Base-by-base conservation (phyloP, 2,888 invertebrate species). In the Phengaris alcon region DNA sequence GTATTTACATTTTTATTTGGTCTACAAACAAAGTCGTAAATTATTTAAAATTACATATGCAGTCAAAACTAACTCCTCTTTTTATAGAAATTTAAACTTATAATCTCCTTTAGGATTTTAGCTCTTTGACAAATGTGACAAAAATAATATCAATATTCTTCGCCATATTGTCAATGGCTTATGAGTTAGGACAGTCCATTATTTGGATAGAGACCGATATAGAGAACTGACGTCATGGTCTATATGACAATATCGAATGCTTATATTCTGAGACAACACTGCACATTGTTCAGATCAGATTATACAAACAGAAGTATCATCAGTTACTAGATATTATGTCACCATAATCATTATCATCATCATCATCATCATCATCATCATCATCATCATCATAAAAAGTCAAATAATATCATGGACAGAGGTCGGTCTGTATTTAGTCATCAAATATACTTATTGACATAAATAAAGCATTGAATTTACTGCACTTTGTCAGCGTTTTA, bases 81-180 rank as follows among this genome's bases (percentile, higher is more conserved):
- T 35, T 35, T 35, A 35, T 3, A 35, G 35, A 35, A 35, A 2
- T 35, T 35, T 35, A 35, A 35, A 35, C 35, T 35, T 4, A 35
- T 35, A 35, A 35, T 35, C 35, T 35, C 35, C 22, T 59, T 59
- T 59, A 22, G 8, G 59, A 15, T 10, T 9, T 22, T 8, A 59
- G 22, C 59, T 59, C 10, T 59, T 59, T 59, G 22, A 15, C 59
- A 10, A 10, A 22, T 10, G 10, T 22, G 6, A 44, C 44, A 46
- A 51, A 48, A 48, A 70, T 22, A 22, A 10, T 12, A 64, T 64
- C 7, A 13, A 70, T 51, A 70, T 70, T 52, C 12, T 15, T 6
- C 52, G 72, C 70, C 52, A 52, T 70, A 51, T 70, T 70, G 70
- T 70, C 52, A 54, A 64, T 52, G 70, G 15, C 70, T 51, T 22